Conservation (phyloP, 2,113 vertebrate species). For the Corythoichthys intestinalis region DNA sequence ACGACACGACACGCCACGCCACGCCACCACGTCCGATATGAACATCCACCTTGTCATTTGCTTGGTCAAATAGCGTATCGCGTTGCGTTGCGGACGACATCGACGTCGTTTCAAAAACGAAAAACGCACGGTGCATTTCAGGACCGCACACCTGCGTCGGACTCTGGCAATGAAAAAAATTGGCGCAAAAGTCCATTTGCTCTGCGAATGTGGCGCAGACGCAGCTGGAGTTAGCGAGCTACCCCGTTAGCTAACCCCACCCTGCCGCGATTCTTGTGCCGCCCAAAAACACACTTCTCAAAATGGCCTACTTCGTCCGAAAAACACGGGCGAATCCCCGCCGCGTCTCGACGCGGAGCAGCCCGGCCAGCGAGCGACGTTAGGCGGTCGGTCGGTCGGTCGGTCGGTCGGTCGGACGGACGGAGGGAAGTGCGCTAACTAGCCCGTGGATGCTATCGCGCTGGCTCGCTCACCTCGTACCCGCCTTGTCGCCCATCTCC, state of each 20-base stretch:
- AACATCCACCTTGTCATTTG: too few species aligned
- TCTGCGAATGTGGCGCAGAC: neutral
- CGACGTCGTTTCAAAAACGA: too few species aligned
- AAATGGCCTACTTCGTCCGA: too few species aligned
- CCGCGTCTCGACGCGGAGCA: neutral
- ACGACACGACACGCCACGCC: too few species aligned
- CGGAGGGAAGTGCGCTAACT: constrained; percentile 41
- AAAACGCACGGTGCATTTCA: neutral
- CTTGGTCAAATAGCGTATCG: too few species aligned
- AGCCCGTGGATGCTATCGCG: constrained; percentile 28
- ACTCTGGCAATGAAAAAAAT: neutral
- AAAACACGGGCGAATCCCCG: neutral
- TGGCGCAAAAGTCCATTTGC: neutral
- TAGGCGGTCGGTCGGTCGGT: constrained; percentile 25
- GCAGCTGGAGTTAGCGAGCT: neutral
- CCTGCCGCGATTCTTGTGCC: constrained; percentile 45
- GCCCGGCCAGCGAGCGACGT: too few species aligned
- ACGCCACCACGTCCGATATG: too few species aligned
- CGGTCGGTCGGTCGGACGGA: constrained; percentile 23
- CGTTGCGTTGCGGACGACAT: too few species aligned
- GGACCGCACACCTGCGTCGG: too few species aligned
- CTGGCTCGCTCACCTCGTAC: constrained; percentile 68
- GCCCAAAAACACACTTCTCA: constrained; percentile 1
- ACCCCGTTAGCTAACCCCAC: constrained; percentile 58
- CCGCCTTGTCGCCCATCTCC: constrained; percentile 70